These are phyloP conservation scores for Agrochola lychnidis DNA, from an alignment of 2,888 invertebrate genomes.

Conservation along the genomic window DNA sequence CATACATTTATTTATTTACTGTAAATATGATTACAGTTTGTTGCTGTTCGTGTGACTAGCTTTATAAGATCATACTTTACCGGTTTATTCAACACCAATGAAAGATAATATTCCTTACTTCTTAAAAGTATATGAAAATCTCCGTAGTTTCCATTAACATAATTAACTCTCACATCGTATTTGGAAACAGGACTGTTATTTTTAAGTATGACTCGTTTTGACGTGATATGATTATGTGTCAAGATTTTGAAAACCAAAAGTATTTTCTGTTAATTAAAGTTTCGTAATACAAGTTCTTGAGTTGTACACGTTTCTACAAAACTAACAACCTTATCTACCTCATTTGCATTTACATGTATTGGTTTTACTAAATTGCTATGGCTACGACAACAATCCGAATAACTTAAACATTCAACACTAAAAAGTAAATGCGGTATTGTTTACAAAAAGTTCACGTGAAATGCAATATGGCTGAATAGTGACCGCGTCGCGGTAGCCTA, in stretches of 20 bases:
- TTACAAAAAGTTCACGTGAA: conserved; percentile 85
- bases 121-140: conserved; percentile 61
- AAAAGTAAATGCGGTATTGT: conserved; percentile 82
- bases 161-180: conserved; percentile 74
- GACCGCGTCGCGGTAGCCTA: conserved; percentile 89
- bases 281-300: conserved; percentile 64
- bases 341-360: conserved; percentile 63
- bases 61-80: conserved; percentile 72
- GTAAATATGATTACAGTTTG: conserved; percentile 72
- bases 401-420: conserved; percentile 71
- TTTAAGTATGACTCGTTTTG: conserved; percentile 68
- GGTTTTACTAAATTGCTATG: conserved; percentile 60
- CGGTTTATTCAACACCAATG: conserved; percentile 72
- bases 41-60: conserved; percentile 68
- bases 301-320: conserved; percentile 49
- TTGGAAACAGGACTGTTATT: conserved; percentile 74
- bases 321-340: conserved; percentile 55
- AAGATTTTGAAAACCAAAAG: conserved; percentile 51
- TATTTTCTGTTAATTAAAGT: conserved; percentile 66
- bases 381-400: conserved; percentile 61
- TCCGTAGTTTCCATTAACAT: conserved; percentile 74
- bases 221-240: conserved; percentile 75
- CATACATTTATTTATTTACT: conserved; percentile 72
- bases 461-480: conserved; percentile 86
- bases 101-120: conserved; percentile 68